Percentiles rank a stretch among this genome's conserved stretches.
Evolutionary conservation across 1,140 invertebrate genomes (phyloP).

Genomic region (Coelopa frigida): DNA sequence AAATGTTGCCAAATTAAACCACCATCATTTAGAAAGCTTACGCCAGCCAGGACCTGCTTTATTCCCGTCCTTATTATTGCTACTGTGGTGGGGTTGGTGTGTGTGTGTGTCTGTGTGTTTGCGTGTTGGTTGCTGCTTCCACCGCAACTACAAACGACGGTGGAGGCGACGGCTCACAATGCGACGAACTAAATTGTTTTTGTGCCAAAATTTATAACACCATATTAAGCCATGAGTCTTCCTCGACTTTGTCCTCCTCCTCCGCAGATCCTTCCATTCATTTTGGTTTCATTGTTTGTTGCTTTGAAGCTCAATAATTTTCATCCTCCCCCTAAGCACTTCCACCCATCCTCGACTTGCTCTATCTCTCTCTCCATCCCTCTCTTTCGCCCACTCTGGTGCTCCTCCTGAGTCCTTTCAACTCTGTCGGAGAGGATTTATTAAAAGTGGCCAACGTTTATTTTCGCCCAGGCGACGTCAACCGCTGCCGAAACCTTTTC

Average conservation of each 20-base stretch:
- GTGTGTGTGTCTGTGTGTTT: no score
- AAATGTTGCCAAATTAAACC: conserved; percentile 7
- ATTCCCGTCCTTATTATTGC: no score
- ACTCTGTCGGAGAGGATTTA: not conserved
- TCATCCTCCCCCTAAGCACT: not conserved
- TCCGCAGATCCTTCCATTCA: no score
- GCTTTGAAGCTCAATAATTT: not conserved
- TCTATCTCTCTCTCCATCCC: not conserved
- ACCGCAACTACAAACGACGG: not conserved
- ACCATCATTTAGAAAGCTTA: no score
- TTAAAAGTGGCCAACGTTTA: conserved; percentile 6
- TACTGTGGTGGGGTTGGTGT: no score
- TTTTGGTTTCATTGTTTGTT: not conserved
- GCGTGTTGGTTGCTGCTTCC: not conserved
- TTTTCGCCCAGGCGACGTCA: no score
- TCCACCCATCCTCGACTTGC: not conserved
- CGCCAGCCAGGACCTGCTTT: no score
- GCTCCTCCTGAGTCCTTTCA: not conserved
- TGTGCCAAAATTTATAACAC: conserved; percentile 30
- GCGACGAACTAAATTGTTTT: conserved; percentile 32
- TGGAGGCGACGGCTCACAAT: conserved; percentile 17
- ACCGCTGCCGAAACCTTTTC: no score
- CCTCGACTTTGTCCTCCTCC: no score
- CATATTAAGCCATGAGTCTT: conserved; percentile 24
- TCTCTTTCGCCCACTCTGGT: not conserved